Evolutionary conservation across 2,888 invertebrate species (phyloP), one percentile per base, ranked within the genome.

Genomic region (Meteorus colon): DNA sequence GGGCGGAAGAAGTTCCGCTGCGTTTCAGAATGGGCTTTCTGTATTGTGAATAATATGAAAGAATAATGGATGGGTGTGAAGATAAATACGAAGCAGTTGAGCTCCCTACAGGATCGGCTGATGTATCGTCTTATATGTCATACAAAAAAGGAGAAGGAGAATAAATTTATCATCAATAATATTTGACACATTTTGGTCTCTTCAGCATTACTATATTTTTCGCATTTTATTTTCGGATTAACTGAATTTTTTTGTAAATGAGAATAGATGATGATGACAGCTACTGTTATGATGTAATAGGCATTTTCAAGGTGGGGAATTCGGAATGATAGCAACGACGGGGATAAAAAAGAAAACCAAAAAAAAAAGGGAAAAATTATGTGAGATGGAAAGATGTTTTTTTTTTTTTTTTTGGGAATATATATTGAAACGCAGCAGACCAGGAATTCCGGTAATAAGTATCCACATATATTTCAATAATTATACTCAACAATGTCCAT

Each of bases 391-490:
- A 70, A 78, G 76, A 75, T 72, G 60, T 65, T 10, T 27, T 24
- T 5, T 27, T 60, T 60, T 60, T 55, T 55, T 24, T n/a, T 31
- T 62, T 62, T 27, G 5, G 31, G 37, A 37, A 37, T 19, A 41
- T 73, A 73, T 68, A 81, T 81, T 79, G 81, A 81, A 81, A 81
- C 81, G 81, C 79, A 81, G 81, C 79, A 78, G 79, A 79, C 80
- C 76, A 79, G 77, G 69, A 69, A 77, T 78, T 76, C 81, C 78
- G 76, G 79, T 79, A 78, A 78, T 80, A 74, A 77, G 70, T 80
- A 78, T 79, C 80, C 81, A 81, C 81, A 85, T 86, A 84, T 86
- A 86, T 86, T 85, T 85, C 84, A 86, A 86, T 85, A 86, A 83
- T 79, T 85, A 85, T 75, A 63, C 59, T 77, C 74, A 77, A 75